phyloP scores from a whole-genome alignment of 2,113 vertebrate species.

The Spermophilus dauricus region DNA sequence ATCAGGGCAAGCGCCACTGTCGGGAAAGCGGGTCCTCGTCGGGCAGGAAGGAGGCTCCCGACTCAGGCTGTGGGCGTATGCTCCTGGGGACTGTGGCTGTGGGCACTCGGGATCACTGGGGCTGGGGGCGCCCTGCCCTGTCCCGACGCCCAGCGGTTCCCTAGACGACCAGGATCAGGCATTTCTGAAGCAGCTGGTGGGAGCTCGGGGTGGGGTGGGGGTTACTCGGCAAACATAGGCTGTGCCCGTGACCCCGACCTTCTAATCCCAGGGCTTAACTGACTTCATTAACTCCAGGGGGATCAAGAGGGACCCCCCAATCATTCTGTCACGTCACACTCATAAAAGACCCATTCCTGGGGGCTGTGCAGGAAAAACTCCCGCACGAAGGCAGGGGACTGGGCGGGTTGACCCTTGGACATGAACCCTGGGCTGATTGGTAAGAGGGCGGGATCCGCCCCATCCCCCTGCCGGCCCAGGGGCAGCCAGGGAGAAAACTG shows the following conservation, averaged over 20 bases:
- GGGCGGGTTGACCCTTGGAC: constrained; percentile 12
- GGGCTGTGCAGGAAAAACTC: constrained; percentile 26
- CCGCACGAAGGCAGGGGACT: constrained; percentile 4
- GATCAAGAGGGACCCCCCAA: constrained; percentile 63
- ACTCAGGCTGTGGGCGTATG: background rate
- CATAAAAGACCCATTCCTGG: constrained; percentile 35
- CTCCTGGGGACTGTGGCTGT: background rate
- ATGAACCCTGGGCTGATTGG: constrained; percentile 8
- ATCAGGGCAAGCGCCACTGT: background rate
- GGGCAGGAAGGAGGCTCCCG: background rate
- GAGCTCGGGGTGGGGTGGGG: constrained; percentile 70
- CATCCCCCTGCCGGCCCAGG: constrained; percentile 18
- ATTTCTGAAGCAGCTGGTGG: constrained; percentile 84
- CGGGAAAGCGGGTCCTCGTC: background rate
- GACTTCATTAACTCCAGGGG: constrained; percentile 83
- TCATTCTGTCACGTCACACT: constrained; percentile 58
- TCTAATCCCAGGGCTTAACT: constrained; percentile 83
- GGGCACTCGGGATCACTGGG: background rate
- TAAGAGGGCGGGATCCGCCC: constrained; percentile 32
- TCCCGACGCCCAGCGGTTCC: constrained; percentile 56
- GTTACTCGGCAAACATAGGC: constrained; percentile 78
- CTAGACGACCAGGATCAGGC: constrained; percentile 77
- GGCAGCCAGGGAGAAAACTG: constrained; percentile 77
- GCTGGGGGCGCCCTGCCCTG: background rate
- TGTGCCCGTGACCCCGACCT: constrained; percentile 81